Evolutionary conservation across 2,113 vertebrate species (phyloP), one percentile per base, ranked within the genome.

Genomic region (Tautogolabrus adspersus): DNA sequence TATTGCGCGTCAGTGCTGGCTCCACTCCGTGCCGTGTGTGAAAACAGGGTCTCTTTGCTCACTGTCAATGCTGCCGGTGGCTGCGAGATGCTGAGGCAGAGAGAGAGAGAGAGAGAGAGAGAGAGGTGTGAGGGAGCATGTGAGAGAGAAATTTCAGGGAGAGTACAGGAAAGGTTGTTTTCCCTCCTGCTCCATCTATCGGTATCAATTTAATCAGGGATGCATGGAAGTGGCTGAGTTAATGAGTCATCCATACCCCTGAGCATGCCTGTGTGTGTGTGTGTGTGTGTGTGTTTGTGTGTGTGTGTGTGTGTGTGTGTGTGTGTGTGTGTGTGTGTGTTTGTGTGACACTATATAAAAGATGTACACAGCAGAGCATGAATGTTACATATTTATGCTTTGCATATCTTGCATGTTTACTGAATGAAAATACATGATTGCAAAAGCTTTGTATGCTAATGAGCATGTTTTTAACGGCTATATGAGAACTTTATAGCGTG

Each of bases 1-100:
- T 34, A 34, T 61, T 85, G 75, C 44, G 72, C 44, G 12, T 73
- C 49, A 66, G 67, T 66, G 76, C 78, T 52, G 64, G 81, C 68
- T 86, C 75, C 63, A 82, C 74, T 85, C 80, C 81, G 68, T 55
- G 55, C 72, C 47, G 64, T 74, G 72, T 79, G 72, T 77, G 57
- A 37, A 75, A 83, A 75, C 61, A 79, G 64, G 80, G 65, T 81
- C 85, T 78, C 58, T 62, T 79, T 70, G 69, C 81, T 82, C 79
- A 72, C 72, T 82, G 81, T 81, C 75, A 65, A 75, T 72, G 74
- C 84, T 81, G 89, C 85, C 42, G 64, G 77, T 72, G 77, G 82
- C 76, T 88, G 55, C 4, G 77, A 77, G 87, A 91, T 84, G 89
- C 86, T 87, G 77, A 89, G 79, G 88, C 82, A 74, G 90, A 44